A percentile compares a stretch with the other conserved stretches of the same genome.
phyloP scores from a whole-genome alignment of 2,888 invertebrate species.

The Athrips mouffetella region DNA sequence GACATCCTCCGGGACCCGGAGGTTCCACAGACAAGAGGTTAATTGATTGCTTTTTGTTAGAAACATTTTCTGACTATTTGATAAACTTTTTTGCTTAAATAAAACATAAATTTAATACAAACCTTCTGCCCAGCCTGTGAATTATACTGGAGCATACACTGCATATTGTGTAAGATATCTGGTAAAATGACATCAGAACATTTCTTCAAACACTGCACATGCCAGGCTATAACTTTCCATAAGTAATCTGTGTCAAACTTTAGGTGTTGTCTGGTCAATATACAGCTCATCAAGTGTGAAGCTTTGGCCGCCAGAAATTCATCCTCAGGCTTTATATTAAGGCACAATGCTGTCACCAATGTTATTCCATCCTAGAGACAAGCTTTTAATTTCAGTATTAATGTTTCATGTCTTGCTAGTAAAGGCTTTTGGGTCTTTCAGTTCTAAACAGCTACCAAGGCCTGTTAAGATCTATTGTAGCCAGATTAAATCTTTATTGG shows the following conservation, averaged over 20 bases:
- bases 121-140: constrained; percentile 51
- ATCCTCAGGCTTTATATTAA: constrained; percentile 66
- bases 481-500: background rate
- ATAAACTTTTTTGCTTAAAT: background rate
- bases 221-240: constrained; percentile 60
- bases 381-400: background rate
- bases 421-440: too few species aligned
- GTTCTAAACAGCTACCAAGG: too few species aligned
- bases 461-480: too few species aligned
- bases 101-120: constrained; percentile 14
- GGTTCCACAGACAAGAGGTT: too few species aligned
- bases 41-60: too few species aligned
- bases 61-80: background rate
- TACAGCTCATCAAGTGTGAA: constrained; percentile 75
- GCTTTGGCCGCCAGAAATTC: constrained; percentile 76
- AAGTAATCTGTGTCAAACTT: constrained; percentile 49
- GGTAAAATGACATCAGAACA: constrained; percentile 60
- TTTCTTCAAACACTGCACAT: constrained; percentile 57
- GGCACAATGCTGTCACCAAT: constrained; percentile 51
- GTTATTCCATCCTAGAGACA: constrained; percentile 56
- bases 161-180: constrained; percentile 65
- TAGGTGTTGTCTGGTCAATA: constrained; percentile 76
- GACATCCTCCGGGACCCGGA: too few species aligned
- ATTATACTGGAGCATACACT: constrained; percentile 53
- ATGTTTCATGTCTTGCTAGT: background rate